Evolutionary conservation across 2,113 vertebrate genomes (phyloP).

Genomic region (Hemiscyllium ocellatum): DNA sequence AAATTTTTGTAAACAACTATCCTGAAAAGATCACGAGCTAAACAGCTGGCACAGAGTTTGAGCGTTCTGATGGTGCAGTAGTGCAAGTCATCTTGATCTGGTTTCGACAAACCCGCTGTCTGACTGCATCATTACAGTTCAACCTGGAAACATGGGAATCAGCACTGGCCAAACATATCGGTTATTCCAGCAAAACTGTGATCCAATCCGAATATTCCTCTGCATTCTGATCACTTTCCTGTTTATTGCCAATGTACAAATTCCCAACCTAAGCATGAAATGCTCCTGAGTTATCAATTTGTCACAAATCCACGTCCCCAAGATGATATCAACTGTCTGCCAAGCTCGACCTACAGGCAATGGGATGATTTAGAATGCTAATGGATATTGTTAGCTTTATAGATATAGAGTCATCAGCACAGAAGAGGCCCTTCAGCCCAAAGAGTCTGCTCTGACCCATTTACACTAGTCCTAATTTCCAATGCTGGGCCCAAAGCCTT

Average conservation of each 20-base stretch:
- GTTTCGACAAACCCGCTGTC: not conserved
- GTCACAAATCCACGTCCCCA: not conserved
- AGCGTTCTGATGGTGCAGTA: not conserved
- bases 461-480: too few species aligned
- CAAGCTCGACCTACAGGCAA: not conserved
- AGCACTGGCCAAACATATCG: not conserved
- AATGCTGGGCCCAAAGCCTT: too few species aligned
- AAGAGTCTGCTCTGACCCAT: too few species aligned
- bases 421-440: too few species aligned
- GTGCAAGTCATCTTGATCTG: too few species aligned
- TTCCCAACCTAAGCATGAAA: not conserved
- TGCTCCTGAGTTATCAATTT: not conserved
- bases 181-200: not conserved
- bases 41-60: not conserved
- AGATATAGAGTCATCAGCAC: too few species aligned
- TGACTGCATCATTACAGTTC: not conserved
- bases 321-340: not conserved
- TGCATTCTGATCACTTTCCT: not conserved
- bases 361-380: not conserved
- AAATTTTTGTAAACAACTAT: not conserved
- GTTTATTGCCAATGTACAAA: conserved; percentile 28
- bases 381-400: not conserved
- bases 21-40: not conserved
- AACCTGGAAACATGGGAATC: not conserved
- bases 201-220: not conserved